A percentile compares a stretch with the other conserved stretches of the same genome.
phyloP scores from a whole-genome alignment of 2,888 invertebrate genomes.

The Caenorhabditis sp. region DNA sequence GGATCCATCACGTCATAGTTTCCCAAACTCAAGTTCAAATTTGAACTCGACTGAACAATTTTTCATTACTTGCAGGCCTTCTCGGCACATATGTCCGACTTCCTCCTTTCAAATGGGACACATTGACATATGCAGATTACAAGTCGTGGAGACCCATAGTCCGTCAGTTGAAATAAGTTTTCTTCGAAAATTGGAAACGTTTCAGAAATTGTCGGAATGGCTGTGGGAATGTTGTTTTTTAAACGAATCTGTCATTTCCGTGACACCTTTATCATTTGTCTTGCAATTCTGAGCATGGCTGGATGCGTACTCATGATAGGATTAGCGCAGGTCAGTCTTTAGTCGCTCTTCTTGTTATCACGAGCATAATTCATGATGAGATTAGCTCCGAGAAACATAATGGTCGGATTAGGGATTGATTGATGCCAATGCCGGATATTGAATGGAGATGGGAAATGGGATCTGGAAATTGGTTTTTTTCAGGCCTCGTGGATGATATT shows the following conservation, averaged over 20 bases:
- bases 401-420: conserved; percentile 17
- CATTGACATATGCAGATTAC: conserved; percentile 74
- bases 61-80: no score
- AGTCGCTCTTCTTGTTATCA: conserved; percentile 16
- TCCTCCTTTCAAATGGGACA: conserved; percentile 78
- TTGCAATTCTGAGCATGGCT: conserved; percentile 75
- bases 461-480: conserved; percentile 14
- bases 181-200: background rate
- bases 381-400: conserved; percentile 7
- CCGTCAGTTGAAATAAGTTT: conserved; percentile 58
- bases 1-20: conserved; percentile 27
- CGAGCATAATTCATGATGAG: conserved; percentile 31
- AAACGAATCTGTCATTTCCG: conserved; percentile 74
- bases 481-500: conserved; percentile 77
- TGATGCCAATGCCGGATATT: conserved; percentile 14
- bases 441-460: background rate
- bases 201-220: conserved; percentile 80
- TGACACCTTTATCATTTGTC: conserved; percentile 75
- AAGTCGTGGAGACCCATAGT: conserved; percentile 77
- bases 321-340: conserved; percentile 72
- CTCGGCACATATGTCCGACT: conserved; percentile 79
- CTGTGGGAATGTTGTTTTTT: conserved; percentile 76
- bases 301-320: conserved; percentile 76
- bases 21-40: no score
- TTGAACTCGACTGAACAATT: no score